These are phyloP conservation scores for Parus major DNA, from an alignment of 2,113 vertebrate genomes.

Conservation along the genomic window DNA sequence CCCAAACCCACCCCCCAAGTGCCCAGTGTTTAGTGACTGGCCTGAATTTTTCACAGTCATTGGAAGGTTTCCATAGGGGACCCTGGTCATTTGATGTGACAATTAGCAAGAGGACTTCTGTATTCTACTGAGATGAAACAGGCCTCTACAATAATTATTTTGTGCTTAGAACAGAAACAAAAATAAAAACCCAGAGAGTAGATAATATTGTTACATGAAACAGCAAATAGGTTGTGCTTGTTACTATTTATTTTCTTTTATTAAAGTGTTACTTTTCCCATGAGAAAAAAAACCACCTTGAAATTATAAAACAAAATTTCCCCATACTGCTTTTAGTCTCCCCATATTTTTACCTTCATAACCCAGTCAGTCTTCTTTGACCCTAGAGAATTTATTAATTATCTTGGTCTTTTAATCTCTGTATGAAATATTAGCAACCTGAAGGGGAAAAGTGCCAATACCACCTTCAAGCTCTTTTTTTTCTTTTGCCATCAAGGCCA, in stretches of 20 bases:
- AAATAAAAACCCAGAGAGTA: slow-evolving; percentile 65
- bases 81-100: slow-evolving; percentile 88
- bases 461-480: not conserved
- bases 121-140: slow-evolving; percentile 75
- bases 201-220: slow-evolving; percentile 78
- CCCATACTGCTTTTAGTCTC: not conserved
- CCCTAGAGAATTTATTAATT: not conserved
- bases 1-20: not conserved
- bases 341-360: slow-evolving; percentile 38
- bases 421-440: slow-evolving; percentile 43
- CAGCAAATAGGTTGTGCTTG: slow-evolving; percentile 61
- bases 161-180: slow-evolving; percentile 75
- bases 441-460: not conserved
- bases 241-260: slow-evolving; percentile 71
- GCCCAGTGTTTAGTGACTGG: slow-evolving; percentile 64
- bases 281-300: slow-evolving; percentile 74
- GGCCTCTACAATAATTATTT: slow-evolving; percentile 86
- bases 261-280: slow-evolving; percentile 83
- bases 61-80: slow-evolving; percentile 77
- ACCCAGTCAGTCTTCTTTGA: slow-evolving; percentile 2
- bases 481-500: not conserved
- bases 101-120: slow-evolving; percentile 87
- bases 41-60: slow-evolving; percentile 75
- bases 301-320: slow-evolving; percentile 49
- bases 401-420: not conserved